Evolutionary conservation across 2,113 vertebrate genomes (phyloP), one percentile per base, ranked within the genome.

Genomic region (Scatophagus argus): DNA sequence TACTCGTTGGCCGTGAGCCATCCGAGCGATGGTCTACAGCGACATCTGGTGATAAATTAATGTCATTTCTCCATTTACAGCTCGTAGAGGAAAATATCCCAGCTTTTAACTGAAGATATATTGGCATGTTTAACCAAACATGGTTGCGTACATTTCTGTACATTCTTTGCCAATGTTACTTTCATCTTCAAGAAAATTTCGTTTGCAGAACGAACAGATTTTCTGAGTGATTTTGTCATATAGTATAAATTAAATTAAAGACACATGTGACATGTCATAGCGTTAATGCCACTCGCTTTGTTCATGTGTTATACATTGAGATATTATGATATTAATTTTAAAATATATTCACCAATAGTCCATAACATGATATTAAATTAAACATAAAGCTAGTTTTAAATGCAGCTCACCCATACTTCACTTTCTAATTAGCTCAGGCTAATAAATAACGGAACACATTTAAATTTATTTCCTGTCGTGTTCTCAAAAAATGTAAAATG

Each of bases 1-100:
- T 92, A 68, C 38, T 69, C 56, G 34, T 66, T 68, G 74, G 58
- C 60, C 17, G 11, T 1, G 54, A 47, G 52, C 47, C 38, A 55
- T 41, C 27, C 1, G 3, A 63, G 29, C 5, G 3, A 11, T 39
- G 74, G 70, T 79, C 31, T 81, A 81, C 55, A 87, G 83, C 32
- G 91, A 87, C 88, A 78, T n/a, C 82, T 83, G 61, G 51, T 81
- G 92, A 81, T 25, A 1, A 0, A 0, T 6, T 23, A 0, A 4
- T n/a, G 46, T 43, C 6, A 62, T 0, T 21, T 14, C 38, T 63
- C 10, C 1, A 13, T 14, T 52, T 17, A 56, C 6, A 29, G n/a
- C 17, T 3, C 27, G 5, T 11, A 17, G 25, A n/a, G 27, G 14
- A 19, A 14, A 52, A 23, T 19, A 31, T 10, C 6, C 0, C 16